phyloP scores from a whole-genome alignment of 2,113 vertebrate species.

The Pollimyrus isidori region DNA sequence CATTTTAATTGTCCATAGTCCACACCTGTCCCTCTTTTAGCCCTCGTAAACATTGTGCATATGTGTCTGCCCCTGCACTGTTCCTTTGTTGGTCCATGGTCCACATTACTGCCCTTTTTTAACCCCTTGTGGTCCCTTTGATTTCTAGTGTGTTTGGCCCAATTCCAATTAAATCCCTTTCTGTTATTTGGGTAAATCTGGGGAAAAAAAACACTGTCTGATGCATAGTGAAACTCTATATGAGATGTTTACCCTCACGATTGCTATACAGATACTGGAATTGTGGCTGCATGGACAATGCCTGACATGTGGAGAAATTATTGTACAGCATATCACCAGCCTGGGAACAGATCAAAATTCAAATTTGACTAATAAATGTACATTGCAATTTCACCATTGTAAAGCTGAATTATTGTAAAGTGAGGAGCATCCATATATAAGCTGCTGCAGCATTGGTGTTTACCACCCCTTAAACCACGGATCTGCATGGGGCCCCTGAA shows the following conservation, averaged over 20 bases:
- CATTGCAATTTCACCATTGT: not conserved
- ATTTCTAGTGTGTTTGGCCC: not conserved
- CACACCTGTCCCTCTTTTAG: not conserved
- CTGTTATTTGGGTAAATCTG: not conserved
- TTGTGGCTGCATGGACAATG: not conserved
- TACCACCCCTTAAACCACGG: not conserved
- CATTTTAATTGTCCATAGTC: not conserved
- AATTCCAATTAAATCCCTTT: not conserved
- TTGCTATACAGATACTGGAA: not conserved
- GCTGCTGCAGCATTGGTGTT: no score
- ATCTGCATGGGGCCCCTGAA: no score
- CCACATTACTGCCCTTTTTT: not conserved
- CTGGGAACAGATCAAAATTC: not conserved
- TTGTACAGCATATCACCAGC: not conserved
- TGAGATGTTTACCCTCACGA: not conserved
- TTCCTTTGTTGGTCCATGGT: not conserved
- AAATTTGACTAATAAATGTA: not conserved
- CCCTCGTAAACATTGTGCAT: not conserved
- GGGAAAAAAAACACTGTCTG: not conserved
- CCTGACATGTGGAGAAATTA: not conserved
- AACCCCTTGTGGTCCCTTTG: not conserved
- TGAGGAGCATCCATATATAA: no score
- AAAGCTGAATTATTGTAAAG: no score
- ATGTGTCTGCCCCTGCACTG: not conserved
- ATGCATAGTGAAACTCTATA: not conserved